Conservation (phyloP, 37 sponge, comb jelly and placozoan species). For the Geodia barretti region DNA sequence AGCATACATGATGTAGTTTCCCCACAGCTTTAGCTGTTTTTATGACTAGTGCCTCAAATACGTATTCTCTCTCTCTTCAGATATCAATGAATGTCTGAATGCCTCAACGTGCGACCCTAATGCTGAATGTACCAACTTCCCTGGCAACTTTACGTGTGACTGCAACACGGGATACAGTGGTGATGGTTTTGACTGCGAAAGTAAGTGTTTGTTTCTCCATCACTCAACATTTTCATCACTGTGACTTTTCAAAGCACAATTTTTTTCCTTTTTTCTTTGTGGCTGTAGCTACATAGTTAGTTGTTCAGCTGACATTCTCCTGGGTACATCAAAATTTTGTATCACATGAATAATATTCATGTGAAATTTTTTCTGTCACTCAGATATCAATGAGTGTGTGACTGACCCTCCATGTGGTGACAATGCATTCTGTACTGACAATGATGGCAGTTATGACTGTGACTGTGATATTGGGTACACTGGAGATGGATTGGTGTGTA, state of each 20-base stretch:
- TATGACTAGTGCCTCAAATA: no score
- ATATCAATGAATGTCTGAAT: conserved; percentile 16
- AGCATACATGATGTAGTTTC: no score
- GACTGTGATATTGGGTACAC: conserved; percentile 24
- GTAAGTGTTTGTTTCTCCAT: not conserved
- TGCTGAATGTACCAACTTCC: conserved; percentile 35
- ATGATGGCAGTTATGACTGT: conserved; percentile 40
- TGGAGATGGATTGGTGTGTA: no score
- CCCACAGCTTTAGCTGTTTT: no score
- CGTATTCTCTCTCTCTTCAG: conserved; percentile 16
- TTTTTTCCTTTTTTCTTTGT: no score
- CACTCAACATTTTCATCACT: no score
- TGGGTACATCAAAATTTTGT: no score
- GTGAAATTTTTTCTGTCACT: no score
- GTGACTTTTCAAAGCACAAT: no score
- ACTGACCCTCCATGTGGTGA: conserved; percentile 4
- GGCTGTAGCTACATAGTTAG: no score
- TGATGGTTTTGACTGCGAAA: conserved; percentile 12
- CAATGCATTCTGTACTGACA: conserved; percentile 33
- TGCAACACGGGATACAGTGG: conserved; percentile 33
- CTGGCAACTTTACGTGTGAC: conserved; percentile 37
- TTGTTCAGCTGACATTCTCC: no score
- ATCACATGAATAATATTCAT: no score
- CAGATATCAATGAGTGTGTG: conserved; percentile 59
- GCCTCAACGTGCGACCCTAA: not conserved